These are phyloP conservation scores for Danaus plexippus DNA, from an alignment of 1,140 invertebrate species.

Conservation along the genomic window DNA sequence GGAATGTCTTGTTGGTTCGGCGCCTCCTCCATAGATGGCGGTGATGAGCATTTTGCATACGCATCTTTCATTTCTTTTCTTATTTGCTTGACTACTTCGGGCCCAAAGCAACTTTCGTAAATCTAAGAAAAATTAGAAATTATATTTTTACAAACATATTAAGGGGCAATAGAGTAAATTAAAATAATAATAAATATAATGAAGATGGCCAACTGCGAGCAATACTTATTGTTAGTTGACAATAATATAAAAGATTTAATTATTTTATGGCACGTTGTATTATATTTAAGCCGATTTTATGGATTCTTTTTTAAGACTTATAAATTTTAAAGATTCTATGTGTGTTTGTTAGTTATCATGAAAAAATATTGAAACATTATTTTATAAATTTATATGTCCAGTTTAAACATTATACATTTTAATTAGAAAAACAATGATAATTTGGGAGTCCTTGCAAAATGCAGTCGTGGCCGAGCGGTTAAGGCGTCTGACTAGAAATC, in stretches of 20 bases:
- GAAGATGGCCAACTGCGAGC: too few relatives aligned
- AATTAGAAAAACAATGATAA: too few relatives aligned
- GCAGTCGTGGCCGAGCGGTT: conserved; percentile 89
- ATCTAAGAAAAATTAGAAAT: conserved; percentile 63
- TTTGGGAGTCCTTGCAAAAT: background rate
- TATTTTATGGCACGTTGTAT: background rate
- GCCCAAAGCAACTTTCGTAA: conserved; percentile 78
- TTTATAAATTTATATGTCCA: too few relatives aligned
- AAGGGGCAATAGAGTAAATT: too few relatives aligned
- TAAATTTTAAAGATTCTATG: too few relatives aligned
- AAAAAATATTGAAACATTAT: too few relatives aligned
- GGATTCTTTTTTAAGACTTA: too few relatives aligned
- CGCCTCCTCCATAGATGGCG: conserved; percentile 55
- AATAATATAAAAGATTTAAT: too few relatives aligned
- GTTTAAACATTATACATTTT: too few relatives aligned
- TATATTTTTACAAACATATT: conserved; percentile 48
- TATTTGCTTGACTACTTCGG: conserved; percentile 76
- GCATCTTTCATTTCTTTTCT: conserved; percentile 77
- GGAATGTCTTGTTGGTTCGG: conserved; percentile 40
- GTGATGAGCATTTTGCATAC: conserved; percentile 73
- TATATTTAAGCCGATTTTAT: too few relatives aligned
- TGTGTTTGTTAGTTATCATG: too few relatives aligned
- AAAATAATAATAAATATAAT: too few relatives aligned
- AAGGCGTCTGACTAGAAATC: conserved; percentile 90
- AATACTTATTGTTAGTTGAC: background rate